These are phyloP conservation scores for Ophioninae sp. DNA, from an alignment of 2,888 invertebrate genomes.

Conservation along the genomic window DNA sequence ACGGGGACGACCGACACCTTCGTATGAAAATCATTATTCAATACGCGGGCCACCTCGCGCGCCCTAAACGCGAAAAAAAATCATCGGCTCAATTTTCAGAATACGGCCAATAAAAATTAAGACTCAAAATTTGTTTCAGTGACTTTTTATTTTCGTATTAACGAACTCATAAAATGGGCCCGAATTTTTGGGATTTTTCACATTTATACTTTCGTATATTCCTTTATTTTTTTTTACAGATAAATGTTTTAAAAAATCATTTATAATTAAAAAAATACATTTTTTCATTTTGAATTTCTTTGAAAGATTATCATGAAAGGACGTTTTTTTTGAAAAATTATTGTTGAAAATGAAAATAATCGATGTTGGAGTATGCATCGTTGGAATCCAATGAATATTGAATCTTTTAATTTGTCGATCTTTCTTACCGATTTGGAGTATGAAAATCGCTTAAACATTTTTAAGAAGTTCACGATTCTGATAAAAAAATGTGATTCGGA, in stretches of 20 bases:
- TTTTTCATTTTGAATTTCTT: not conserved
- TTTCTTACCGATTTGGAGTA: too few species aligned
- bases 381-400: too few species aligned
- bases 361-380: too few species aligned
- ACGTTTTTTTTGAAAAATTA: too few species aligned
- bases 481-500: too few species aligned
- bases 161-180: not conserved
- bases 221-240: not conserved
- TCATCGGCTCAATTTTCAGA: not conserved
- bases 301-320: not conserved
- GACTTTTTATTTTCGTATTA: not conserved
- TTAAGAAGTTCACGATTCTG: too few species aligned
- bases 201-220: not conserved
- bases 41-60: not conserved
- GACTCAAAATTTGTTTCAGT: not conserved
- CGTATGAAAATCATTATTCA: not conserved
- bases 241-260: too few species aligned
- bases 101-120: not conserved
- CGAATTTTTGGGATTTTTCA: not conserved
- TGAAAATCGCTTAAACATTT: too few species aligned
- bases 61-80: not conserved
- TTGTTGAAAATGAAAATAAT: too few species aligned
- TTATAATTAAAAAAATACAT: not conserved
- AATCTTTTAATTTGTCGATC: too few species aligned
- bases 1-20: slow-evolving; percentile 35